These are phyloP conservation scores for Adela reaumurella DNA, from an alignment of 2,888 invertebrate species.

Conservation along the genomic window DNA sequence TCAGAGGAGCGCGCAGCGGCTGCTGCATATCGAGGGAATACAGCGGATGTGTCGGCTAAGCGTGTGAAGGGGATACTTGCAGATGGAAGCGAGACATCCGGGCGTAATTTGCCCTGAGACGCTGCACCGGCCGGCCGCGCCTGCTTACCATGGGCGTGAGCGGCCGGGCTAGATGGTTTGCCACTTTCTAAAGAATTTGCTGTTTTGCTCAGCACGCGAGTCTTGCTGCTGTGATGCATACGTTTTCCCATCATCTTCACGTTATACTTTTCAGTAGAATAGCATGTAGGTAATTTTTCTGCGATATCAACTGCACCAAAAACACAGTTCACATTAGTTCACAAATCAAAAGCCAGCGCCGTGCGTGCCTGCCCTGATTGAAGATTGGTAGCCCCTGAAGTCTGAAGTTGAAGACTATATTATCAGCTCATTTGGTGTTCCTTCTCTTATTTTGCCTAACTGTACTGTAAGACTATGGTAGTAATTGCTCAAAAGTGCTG, in stretches of 20 bases:
- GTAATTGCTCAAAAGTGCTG: no score
- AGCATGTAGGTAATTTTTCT: not conserved
- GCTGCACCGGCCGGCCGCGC: conserved; percentile 40
- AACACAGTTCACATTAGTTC: not conserved
- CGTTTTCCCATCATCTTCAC: conserved; percentile 44
- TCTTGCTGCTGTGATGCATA: conserved; percentile 51
- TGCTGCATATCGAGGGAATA: conserved; percentile 64
- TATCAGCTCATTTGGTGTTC: no score
- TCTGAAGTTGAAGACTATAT: no score
- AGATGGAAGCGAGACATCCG: conserved; percentile 25
- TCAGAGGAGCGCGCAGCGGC: conserved; percentile 66
- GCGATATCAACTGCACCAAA: not conserved
- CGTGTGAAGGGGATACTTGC: conserved; percentile 62
- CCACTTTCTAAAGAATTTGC: conserved; percentile 30
- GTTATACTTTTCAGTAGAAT: no score
- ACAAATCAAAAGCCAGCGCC: not conserved
- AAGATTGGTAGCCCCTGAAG: no score
- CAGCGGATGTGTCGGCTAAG: conserved; percentile 63
- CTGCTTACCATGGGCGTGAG: conserved; percentile 45
- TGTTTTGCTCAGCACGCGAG: conserved; percentile 45
- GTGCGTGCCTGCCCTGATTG: not conserved
- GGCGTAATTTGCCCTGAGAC: conserved; percentile 40
- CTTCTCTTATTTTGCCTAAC: no score
- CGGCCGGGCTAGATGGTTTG: conserved; percentile 49
- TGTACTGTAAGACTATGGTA: no score